Evolutionary conservation across 2,888 invertebrate genomes (phyloP), one percentile per base, ranked within the genome.

Genomic region (Escarpia spicata): DNA sequence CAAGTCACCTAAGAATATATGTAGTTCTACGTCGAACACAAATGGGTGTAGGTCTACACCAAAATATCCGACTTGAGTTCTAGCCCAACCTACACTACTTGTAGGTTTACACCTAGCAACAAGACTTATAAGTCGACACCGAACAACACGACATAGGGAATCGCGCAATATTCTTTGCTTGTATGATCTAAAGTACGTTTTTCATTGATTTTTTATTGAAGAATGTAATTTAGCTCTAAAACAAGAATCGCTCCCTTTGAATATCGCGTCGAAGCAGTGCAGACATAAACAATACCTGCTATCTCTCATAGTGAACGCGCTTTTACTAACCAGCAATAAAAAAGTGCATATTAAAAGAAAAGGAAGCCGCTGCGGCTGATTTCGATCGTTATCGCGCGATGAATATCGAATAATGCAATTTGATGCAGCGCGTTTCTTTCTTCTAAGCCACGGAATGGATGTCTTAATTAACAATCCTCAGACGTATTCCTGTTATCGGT

Each of bases 371-470:
- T 1, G 1, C 26, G 19, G 60, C 19, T 15, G 60, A 60, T 1
- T 52, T 19, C 19, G 75, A 75, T 75, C n/a, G 75, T 75, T 75
- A 75, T 75, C 75, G 75, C 75, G n/a, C 75, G 75, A 75, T 75
- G 75, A 75, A 75, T 75, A 75, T 75, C 75, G 75, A 75, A 75
- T 19, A 75, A 26, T 52, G 52, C 52, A 19, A 75, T 75, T 75
- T 75, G 75, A 75, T 75, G n/a, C 75, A 75, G 75, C 75, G 75
- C 26, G 19, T 75, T 75, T 75, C 75, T 75, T 75, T 75, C 75
- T 75, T 75, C 19, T 75, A 26, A 26, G 75, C 75, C 3, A 3
- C n/a, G 26, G n/a, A 75, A 75, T 75, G 75, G 75, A 75, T 75
- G 75, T 26, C 75, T 75, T 75, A 75, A 75, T 75, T 75, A 75